Evolutionary conservation across 2,888 invertebrate species (phyloP).

Genomic region (Cephalotes varians): DNA sequence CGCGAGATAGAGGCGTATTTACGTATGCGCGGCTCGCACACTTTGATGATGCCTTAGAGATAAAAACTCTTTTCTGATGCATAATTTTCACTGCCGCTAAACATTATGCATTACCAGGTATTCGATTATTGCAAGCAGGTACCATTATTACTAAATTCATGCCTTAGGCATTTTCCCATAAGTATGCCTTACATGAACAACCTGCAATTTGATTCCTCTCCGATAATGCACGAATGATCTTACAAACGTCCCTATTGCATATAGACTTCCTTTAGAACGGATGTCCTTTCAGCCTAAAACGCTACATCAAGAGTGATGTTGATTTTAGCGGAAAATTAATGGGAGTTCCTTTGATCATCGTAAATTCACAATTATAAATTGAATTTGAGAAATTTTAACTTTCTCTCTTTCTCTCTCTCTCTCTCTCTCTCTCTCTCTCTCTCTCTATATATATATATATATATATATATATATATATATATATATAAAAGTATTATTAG

Average conservation of each 20-base stretch:
- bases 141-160: slow-evolving; percentile 43
- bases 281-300: neutral
- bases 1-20: slow-evolving; percentile 15
- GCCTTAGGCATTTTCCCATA: slow-evolving; percentile 18
- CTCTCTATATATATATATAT: no score
- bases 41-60: slow-evolving; percentile 15
- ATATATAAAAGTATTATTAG: neutral
- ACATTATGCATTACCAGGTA: slow-evolving; percentile 27
- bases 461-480: no score
- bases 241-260: neutral
- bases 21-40: neutral
- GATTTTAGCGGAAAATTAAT: neutral
- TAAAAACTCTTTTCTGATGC: slow-evolving; percentile 12
- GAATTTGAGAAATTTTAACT: neutral
- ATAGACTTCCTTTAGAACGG: neutral
- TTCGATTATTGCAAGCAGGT: slow-evolving; percentile 29
- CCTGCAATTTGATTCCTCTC: slow-evolving; percentile 42
- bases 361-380: neutral
- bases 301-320: neutral
- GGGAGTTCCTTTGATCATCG: neutral
- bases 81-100: slow-evolving; percentile 19
- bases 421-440: no score
- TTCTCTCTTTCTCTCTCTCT: no score
- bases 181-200: slow-evolving; percentile 25
- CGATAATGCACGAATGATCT: slow-evolving; percentile 41